Evolutionary conservation across 2,113 vertebrate species (phyloP), one percentile per base, ranked within the genome.

Genomic region (Channa argus): DNA sequence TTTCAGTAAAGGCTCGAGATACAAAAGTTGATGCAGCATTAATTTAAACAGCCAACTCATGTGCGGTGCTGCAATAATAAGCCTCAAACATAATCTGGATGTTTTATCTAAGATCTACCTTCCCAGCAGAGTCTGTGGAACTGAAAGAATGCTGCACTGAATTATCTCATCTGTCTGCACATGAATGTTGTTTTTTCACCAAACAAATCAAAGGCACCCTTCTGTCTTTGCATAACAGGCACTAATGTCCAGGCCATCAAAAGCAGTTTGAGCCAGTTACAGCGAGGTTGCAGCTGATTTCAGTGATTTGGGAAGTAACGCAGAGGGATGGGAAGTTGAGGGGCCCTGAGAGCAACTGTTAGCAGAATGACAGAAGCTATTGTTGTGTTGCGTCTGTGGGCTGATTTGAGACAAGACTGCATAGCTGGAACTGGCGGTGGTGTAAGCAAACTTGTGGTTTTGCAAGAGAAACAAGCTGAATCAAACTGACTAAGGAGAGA

Each of bases 101-200:
- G 71, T 72, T 39, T 84, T 41, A 69, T 79, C 62, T 71, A 45
- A 54, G 24, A 50, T 51, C 59, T 34, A 74, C 59, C 65, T 75
- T 71, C 7, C 14, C 24, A 11, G 41, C 46, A 4, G 13, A 70
- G 60, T 69, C 66, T 68, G 76, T 64, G 44, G 72, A 64, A 78
- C 59, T 45, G 15, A 63, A 76, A 74, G 63, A 86, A 84, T 65
- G 74, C 74, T 49, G 73, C 63, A 2, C 67, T 79, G 13, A 86
- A 78, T 49, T 6, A 71, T 54, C 44, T 65, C 55, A 84, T 81
- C 82, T 85, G 73, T 84, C 67, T 56, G 50, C 41, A 82, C 51
- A 69, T 89, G 77, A 88, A 90, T 67, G 75, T 70, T 73, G 75
- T 72, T 84, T 78, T 85, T 91, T 91, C 84, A 89, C 11, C 55